Evolutionary conservation across 2,888 invertebrate species (phyloP).

Genomic region (Conus canariensis): DNA sequence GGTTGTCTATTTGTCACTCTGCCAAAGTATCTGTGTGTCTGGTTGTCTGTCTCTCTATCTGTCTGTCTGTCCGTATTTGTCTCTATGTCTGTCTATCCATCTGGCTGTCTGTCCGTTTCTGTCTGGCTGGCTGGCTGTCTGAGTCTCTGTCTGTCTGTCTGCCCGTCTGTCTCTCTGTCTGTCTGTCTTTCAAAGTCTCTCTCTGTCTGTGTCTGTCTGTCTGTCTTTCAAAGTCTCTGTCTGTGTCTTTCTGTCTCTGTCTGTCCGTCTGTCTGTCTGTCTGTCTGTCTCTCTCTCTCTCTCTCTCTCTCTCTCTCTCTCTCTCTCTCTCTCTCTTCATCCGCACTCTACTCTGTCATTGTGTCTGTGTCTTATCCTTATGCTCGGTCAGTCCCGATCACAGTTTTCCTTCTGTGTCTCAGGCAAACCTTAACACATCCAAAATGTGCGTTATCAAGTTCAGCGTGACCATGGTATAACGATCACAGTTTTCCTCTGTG

Average conservation of each 20-base stretch:
- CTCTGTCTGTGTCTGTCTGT: no score
- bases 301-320: no score
- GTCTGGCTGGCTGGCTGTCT: neutral
- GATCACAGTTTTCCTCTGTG: no score
- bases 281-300: neutral
- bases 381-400: no score
- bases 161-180: neutral
- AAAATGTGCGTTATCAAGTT: no score
- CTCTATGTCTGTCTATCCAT: neutral
- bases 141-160: neutral
- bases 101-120: neutral
- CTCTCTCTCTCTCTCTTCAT: no score
- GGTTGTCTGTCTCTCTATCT: neutral
- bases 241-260: neutral
- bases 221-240: no score
- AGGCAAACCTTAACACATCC: no score
- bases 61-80: neutral
- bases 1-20: neutral
- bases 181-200: neutral
- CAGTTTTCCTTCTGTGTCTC: no score
- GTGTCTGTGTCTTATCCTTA: no score
- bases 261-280: neutral
- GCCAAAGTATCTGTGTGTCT: neutral
- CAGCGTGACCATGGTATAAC: no score
- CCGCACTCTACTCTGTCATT: no score